phyloP scores from a whole-genome alignment of 2,113 vertebrate species.

The Cheilinus undulatus region DNA sequence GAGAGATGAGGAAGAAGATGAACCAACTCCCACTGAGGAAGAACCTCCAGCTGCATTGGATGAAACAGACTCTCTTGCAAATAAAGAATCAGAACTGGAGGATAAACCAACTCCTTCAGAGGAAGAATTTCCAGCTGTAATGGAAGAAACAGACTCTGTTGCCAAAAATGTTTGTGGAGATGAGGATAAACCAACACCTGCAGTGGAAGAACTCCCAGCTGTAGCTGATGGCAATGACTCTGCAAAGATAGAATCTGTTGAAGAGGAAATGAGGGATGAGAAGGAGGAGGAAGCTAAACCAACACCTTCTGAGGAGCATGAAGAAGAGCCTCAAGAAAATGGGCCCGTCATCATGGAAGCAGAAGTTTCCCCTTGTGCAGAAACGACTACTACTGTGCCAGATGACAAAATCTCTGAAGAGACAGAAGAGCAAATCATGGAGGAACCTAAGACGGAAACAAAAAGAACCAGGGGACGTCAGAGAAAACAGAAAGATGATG shows the following conservation, averaged over 20 bases:
- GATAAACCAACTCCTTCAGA: conserved; percentile 7
- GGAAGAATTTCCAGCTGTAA: neutral
- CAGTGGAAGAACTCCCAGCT: neutral
- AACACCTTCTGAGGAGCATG: conserved; percentile 3
- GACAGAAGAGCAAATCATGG: neutral
- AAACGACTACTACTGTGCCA: neutral
- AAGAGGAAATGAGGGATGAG: neutral
- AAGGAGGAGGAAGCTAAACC: neutral
- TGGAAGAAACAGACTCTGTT: no score
- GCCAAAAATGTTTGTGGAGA: neutral
- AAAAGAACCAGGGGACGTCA: neutral
- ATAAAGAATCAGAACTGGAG: neutral
- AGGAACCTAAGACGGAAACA: neutral
- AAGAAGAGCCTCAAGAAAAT: conserved; percentile 44
- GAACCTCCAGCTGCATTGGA: neutral
- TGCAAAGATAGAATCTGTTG: neutral
- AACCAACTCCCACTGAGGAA: neutral
- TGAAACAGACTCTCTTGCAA: neutral
- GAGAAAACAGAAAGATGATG: conserved; percentile 13
- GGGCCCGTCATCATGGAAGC: neutral
- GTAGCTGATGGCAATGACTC: neutral
- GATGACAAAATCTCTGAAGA: neutral
- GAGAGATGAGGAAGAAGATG: neutral
- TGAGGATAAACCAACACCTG: conserved; percentile 4
- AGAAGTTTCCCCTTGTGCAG: neutral